These are phyloP conservation scores for Chironomus tentans DNA, from an alignment of 2,888 invertebrate species.

Conservation along the genomic window DNA sequence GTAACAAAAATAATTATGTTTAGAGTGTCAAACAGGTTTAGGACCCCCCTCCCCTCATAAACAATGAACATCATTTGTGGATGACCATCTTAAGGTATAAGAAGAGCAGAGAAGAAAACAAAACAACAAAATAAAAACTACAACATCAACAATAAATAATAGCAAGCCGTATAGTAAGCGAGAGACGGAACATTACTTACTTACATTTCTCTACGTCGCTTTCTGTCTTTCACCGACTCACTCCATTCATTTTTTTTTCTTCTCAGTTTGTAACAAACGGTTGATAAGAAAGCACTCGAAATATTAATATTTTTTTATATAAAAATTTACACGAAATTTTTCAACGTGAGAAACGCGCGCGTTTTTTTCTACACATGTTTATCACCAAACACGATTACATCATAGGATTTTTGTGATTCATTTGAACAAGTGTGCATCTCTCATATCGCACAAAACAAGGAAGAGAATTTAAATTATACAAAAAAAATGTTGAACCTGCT, in stretches of 20 bases:
- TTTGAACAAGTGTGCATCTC: too few relatives aligned
- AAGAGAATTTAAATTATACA: background rate
- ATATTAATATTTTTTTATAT: background rate
- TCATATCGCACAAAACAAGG: background rate
- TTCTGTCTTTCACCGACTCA: background rate
- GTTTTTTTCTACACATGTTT: background rate
- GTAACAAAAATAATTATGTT: too few relatives aligned
- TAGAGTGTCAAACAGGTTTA: too few relatives aligned
- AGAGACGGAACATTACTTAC: constrained; percentile 13
- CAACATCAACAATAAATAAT: background rate
- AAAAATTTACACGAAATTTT: background rate
- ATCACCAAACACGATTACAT: background rate
- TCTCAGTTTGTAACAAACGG: constrained; percentile 17
- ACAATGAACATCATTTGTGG: too few relatives aligned
- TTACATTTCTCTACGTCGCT: constrained; percentile 15
- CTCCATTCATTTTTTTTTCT: background rate
- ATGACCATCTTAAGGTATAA: too few relatives aligned
- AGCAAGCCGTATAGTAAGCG: background rate
- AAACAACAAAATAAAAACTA: background rate
- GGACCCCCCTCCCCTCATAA: too few relatives aligned
- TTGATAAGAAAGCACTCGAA: constrained; percentile 19
- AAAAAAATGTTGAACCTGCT: constrained; percentile 20
- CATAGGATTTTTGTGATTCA: too few relatives aligned
- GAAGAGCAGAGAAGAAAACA: background rate
- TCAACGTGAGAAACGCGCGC: background rate